Evolutionary conservation across 2,888 invertebrate species (phyloP).

Genomic region (Apamea sordens): DNA sequence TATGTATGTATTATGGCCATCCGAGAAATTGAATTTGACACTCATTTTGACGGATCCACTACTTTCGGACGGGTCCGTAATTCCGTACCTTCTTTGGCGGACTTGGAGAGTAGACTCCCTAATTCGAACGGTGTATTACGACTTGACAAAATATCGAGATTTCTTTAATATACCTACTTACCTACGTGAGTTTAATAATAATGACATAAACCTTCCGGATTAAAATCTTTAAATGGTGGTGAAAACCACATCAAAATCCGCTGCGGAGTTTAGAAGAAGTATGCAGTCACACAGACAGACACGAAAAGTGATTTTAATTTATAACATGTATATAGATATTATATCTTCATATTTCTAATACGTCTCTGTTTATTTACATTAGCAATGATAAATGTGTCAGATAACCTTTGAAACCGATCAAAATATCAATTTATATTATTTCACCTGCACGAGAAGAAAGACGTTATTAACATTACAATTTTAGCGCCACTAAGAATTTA

Average conservation of each 20-base stretch:
- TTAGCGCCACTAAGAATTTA: constrained; percentile 20
- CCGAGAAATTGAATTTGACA: too few relatives aligned
- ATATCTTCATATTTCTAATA: constrained; percentile 16
- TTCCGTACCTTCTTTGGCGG: too few relatives aligned
- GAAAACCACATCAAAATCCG: neutral
- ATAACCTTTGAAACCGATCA: constrained; percentile 40
- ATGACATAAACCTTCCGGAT: neutral
- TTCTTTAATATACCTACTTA: neutral
- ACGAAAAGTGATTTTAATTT: too few relatives aligned
- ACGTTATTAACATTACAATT: constrained; percentile 16
- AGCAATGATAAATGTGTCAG: constrained; percentile 33
- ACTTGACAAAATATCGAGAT: neutral
- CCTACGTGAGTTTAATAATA: neutral
- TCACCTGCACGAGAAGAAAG: constrained; percentile 24
- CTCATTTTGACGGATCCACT: too few relatives aligned
- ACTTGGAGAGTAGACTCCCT: too few relatives aligned
- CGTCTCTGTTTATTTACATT: constrained; percentile 34
- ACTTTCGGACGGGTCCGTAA: too few relatives aligned
- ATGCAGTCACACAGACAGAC: neutral
- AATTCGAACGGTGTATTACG: too few relatives aligned
- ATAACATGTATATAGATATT: neutral
- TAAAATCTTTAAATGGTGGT: neutral
- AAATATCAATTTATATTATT: constrained; percentile 39
- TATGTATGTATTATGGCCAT: too few relatives aligned
- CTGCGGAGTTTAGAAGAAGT: neutral